These are phyloP conservation scores for Calephelis virginiensis DNA, from an alignment of 1,140 invertebrate genomes.

Conservation along the genomic window DNA sequence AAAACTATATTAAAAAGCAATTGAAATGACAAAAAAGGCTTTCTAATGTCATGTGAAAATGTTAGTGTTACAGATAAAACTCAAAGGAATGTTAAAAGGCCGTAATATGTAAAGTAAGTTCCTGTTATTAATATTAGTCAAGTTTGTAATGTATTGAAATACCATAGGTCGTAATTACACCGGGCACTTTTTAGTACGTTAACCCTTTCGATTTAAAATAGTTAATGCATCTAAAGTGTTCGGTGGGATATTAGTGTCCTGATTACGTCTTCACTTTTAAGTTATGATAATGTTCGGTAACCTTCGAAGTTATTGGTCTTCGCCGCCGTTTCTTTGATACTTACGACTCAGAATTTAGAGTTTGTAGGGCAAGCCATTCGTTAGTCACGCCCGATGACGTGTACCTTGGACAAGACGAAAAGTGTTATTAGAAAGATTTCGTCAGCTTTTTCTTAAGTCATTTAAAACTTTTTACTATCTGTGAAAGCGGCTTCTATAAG, in stretches of 20 bases:
- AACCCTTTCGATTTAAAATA: constrained; percentile 62
- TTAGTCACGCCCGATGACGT: constrained; percentile 76
- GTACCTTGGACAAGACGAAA: constrained; percentile 78
- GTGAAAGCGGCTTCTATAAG: background rate
- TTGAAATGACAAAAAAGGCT: too few species aligned
- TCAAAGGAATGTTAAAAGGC: background rate
- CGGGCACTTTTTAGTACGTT: constrained; percentile 26
- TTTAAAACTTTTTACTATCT: constrained; percentile 15
- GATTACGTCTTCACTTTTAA: constrained; percentile 69
- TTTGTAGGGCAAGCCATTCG: constrained; percentile 78
- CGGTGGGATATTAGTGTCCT: constrained; percentile 64
- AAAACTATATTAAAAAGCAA: too few species aligned
- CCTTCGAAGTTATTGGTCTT: constrained; percentile 56
- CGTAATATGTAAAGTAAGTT: background rate
- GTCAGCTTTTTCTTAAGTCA: constrained; percentile 24
- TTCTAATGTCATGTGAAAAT: background rate
- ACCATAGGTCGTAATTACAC: constrained; percentile 36
- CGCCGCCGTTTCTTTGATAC: constrained; percentile 65
- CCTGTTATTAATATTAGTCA: constrained; percentile 2
- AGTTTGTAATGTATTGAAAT: constrained; percentile 42
- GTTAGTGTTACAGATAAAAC: background rate
- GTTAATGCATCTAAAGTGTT: constrained; percentile 69
- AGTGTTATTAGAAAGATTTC: constrained; percentile 72
- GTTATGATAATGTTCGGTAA: constrained; percentile 73
- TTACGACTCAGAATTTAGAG: constrained; percentile 77